Conservation (phyloP, 2,797 vertebrate genomes). For the Catostomus latipinnis region DNA sequence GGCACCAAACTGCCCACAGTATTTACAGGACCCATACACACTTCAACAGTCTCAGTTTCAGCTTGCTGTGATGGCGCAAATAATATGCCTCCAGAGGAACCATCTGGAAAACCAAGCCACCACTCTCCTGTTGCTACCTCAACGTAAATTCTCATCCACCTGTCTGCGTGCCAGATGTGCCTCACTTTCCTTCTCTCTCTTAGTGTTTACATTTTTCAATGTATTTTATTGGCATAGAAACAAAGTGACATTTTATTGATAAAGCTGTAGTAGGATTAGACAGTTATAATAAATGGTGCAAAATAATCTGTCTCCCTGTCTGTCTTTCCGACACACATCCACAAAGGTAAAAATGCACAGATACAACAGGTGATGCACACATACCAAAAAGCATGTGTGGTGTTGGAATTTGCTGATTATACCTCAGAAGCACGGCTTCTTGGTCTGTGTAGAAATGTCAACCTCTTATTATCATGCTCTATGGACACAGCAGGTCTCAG, state of each 20-base stretch:
- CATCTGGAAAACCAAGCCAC: conserved; percentile 77
- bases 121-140: conserved; percentile 54
- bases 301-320: background rate
- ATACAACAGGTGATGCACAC: background rate
- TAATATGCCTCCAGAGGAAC: conserved; percentile 83
- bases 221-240: background rate
- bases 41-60: conserved; percentile 84
- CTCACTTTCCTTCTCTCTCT: background rate
- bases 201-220: background rate
- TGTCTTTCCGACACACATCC: background rate
- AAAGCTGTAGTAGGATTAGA: background rate
- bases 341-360: conserved; percentile 6
- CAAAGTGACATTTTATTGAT: background rate
- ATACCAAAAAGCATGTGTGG: background rate
- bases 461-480: conserved; percentile 13
- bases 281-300: background rate
- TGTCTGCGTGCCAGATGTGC: conserved; percentile 39
- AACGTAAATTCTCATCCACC: conserved; percentile 54
- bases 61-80: conserved; percentile 80
- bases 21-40: conserved; percentile 63
- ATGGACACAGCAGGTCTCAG: conserved; percentile 42
- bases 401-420: conserved; percentile 8
- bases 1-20: conserved; percentile 80
- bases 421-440: conserved; percentile 19
- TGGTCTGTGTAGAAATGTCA: conserved; percentile 36